A percentile compares a stretch with the other conserved stretches of the same genome.
phyloP scores from a whole-genome alignment of 2,113 vertebrate genomes.

The Narcine bancroftii region DNA sequence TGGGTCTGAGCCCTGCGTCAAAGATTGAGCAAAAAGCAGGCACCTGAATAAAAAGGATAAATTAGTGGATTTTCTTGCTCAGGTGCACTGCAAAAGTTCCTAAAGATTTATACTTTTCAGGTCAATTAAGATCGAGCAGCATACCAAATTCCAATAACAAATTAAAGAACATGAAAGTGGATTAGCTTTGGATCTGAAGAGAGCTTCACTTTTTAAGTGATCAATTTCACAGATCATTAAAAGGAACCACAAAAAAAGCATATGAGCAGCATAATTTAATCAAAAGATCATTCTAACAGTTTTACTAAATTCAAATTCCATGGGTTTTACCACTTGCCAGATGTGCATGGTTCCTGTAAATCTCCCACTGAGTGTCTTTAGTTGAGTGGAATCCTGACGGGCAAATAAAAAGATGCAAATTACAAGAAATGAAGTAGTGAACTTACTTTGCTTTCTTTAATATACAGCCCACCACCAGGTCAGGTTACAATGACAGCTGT shows the following conservation, averaged over 20 bases:
- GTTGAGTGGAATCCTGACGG: neutral
- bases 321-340: neutral
- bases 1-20: no score
- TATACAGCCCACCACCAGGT: neutral
- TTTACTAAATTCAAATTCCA: neutral
- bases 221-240: neutral
- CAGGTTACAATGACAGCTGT: neutral
- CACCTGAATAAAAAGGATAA: no score
- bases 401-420: neutral
- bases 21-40: no score
- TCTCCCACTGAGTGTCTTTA: neutral
- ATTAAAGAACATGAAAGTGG: no score
- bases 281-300: neutral
- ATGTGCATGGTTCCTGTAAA: neutral
- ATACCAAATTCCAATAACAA: neutral
- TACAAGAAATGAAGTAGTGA: neutral
- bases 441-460: neutral
- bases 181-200: no score
- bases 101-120: neutral
- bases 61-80: neutral
- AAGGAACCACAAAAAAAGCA: neutral
- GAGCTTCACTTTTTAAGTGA: no score
- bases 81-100: neutral
- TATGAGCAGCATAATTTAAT: neutral
- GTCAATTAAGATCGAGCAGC: neutral